phyloP scores from a whole-genome alignment of 1,140 invertebrate genomes.

The Formica selysi region DNA sequence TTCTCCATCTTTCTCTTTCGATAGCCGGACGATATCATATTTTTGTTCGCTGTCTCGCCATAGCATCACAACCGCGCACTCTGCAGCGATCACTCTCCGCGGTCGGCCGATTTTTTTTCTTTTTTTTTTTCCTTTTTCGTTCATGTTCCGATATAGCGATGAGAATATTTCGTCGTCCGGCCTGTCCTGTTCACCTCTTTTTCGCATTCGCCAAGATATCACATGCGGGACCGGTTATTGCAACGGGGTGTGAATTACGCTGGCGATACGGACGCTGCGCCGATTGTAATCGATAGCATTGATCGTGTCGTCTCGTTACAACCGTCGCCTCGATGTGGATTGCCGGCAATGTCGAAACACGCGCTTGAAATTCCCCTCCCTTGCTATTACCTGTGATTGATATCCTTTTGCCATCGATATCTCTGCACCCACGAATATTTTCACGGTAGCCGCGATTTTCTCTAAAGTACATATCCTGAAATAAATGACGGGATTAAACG shows the following conservation, averaged over 20 bases:
- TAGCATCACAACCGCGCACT: conserved; percentile 20
- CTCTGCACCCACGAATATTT: conserved; percentile 43
- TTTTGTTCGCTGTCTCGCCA: conserved; percentile 26
- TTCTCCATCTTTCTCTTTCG: not conserved
- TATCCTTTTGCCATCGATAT: conserved; percentile 73
- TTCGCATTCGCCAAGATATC: conserved; percentile 69
- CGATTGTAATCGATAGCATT: conserved; percentile 77
- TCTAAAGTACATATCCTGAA: conserved; percentile 2
- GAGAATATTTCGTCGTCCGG: conserved; percentile 47
- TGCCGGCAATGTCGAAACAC: conserved; percentile 53
- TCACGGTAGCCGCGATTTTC: conserved; percentile 25
- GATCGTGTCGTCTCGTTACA: conserved; percentile 64
- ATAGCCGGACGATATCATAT: conserved; percentile 58
- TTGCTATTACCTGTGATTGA: conserved; percentile 57
- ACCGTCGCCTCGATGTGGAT: conserved; percentile 46
- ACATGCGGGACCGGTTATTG: conserved; percentile 64
- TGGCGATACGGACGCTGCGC: conserved; percentile 32
- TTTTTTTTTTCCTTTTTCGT: not conserved
- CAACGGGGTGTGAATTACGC: conserved; percentile 70
- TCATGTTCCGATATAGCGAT: conserved; percentile 2
- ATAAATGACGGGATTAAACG: conserved; percentile 19
- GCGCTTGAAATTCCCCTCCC: not conserved
- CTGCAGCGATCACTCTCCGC: conserved; percentile 18
- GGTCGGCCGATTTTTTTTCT: conserved; percentile 1
- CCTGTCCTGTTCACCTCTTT: conserved; percentile 27